Evolutionary conservation across 2,113 vertebrate species (phyloP).

Genomic region (Ammospiza nelsoni): DNA sequence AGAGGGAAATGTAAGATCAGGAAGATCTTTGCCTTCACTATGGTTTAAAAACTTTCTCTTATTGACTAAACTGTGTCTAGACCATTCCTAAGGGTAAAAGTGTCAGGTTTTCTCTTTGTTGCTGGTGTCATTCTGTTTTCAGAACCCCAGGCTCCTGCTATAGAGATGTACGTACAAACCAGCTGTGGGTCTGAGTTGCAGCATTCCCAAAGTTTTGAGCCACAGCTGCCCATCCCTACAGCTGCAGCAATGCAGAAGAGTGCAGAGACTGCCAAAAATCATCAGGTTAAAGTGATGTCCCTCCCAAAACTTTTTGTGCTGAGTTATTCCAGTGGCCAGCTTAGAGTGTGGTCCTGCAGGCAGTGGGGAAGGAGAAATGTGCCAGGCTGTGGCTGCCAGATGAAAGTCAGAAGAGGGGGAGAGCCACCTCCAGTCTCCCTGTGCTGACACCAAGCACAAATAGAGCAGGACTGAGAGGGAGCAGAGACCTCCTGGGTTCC

Average conservation of each 20-base stretch:
- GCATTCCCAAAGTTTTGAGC: neutral
- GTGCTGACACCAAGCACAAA: neutral
- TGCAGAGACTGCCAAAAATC: neutral
- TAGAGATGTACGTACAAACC: neutral
- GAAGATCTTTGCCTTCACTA: neutral
- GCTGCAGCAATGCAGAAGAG: neutral
- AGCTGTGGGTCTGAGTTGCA: neutral
- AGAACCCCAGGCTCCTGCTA: neutral
- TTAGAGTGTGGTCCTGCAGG: neutral
- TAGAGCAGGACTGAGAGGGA: neutral
- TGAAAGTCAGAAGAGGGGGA: neutral
- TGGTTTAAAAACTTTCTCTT: neutral
- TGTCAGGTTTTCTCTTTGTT: neutral
- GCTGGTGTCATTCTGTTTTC: neutral
- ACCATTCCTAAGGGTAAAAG: neutral
- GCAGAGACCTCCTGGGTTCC: neutral
- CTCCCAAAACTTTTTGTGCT: neutral
- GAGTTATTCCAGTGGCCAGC: neutral
- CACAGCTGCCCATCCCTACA: neutral
- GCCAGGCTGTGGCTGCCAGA: neutral
- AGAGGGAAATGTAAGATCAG: neutral
- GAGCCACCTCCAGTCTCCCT: neutral
- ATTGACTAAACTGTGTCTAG: neutral
- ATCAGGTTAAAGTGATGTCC: neutral
- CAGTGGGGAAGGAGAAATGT: neutral